Base-by-base conservation (phyloP, 2,113 vertebrate species). In the Neofelis nebulosa region DNA sequence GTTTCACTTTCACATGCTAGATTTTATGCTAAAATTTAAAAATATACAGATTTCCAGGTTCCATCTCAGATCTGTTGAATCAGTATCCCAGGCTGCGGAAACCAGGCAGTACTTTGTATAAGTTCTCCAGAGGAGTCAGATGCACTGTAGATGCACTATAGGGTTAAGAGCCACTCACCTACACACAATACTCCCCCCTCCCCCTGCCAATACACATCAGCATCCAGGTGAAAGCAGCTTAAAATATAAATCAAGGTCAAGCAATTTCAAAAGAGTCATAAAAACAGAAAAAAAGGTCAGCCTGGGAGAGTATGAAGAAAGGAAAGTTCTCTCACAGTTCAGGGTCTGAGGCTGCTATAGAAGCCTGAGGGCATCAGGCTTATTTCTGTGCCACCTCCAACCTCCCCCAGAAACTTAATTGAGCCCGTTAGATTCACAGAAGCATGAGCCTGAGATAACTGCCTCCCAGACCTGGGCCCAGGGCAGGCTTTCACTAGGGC, bases 241-340 rank as follows among this genome's bases (percentile, higher is more conserved):
- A 80, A 96, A 91, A 52, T 78, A 76, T 36, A 91, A 85, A 81
- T 92, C 41, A 68, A 91, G 10, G 31, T 79, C 69, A 87, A 88
- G 12, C 57, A 87, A 93, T 87, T 73, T 86, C 55, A 79, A 86
- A 68, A 89, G 21, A 55, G 16, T 50, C 55, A 73, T 16, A 86
- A 73, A 78, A 79, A 66, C 23, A 86, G 27, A 68, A 94, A 52
- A 93, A 92, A 65, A 94, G 55, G 15, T 71, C 71, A 81, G 69
- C 23, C 21, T 33, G 21, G 45, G 19, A 96, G 36, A 91, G 23
- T 5, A 0, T 25, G 6, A 9, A 61, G 57, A 78, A 93, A 63
- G 31, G 41, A 73, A 79, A 52, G 16, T 5, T 45, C 2, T 27
- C 55, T 50, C 9, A 4, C 18, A 82, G 33, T 66, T 78, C 33